phyloP scores from a whole-genome alignment of 1,140 invertebrate genomes.

The Polypedilum pembai region DNA sequence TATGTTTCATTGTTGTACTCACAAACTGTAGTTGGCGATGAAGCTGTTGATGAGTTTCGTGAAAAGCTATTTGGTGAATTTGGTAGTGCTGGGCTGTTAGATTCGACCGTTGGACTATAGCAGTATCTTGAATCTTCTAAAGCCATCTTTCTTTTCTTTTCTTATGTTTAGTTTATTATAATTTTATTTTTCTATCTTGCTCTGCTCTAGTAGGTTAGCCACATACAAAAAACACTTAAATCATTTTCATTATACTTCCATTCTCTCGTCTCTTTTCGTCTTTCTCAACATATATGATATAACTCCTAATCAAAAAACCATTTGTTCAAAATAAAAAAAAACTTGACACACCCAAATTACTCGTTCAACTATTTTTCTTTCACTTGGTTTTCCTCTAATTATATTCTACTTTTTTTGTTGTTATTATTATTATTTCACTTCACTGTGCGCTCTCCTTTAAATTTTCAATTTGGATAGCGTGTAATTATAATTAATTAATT shows the following conservation, averaged over 20 bases:
- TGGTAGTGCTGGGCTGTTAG: not conserved
- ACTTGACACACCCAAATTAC: slow-evolving; percentile 24
- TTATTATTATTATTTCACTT: not conserved
- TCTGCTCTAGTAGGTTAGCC: slow-evolving; percentile 13
- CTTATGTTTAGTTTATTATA: not conserved
- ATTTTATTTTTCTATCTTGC: not conserved
- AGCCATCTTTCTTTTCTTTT: not conserved
- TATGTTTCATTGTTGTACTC: not conserved
- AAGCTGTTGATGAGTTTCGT: slow-evolving; percentile 24
- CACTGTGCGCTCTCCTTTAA: not conserved
- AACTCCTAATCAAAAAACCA: slow-evolving; percentile 26
- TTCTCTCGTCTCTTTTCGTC: not conserved
- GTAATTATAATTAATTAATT: slow-evolving; percentile 28
- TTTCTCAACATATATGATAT: slow-evolving; percentile 21
- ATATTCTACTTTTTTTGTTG: not conserved
- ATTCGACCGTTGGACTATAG: slow-evolving; percentile 13
- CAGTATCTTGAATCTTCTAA: slow-evolving; percentile 23
- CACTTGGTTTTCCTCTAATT: not conserved
- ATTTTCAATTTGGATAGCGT: slow-evolving; percentile 16
- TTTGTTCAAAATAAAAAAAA: not conserved
- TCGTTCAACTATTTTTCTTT: not conserved
- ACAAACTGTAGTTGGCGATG: slow-evolving; percentile 18
- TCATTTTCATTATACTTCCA: not conserved
- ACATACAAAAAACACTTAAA: slow-evolving; percentile 5
- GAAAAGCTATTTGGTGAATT: slow-evolving; percentile 21